phyloP scores from a whole-genome alignment of 2,797 vertebrate species.

The Mormyrops attenuatus region DNA sequence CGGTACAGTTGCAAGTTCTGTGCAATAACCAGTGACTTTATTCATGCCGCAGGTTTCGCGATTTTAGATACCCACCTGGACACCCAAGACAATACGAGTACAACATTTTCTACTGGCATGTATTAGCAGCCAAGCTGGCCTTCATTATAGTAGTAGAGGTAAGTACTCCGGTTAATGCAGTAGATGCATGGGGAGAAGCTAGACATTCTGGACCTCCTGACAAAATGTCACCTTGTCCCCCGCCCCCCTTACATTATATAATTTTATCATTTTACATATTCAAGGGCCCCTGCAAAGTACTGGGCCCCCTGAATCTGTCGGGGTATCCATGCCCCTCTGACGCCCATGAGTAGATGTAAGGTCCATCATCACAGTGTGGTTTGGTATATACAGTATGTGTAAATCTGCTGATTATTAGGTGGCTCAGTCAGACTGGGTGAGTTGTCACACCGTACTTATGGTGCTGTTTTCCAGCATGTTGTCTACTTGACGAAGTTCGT shows the following conservation, averaged over 20 bases:
- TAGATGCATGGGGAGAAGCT: background rate
- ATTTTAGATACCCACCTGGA: slow-evolving; percentile 81
- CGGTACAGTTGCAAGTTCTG: background rate
- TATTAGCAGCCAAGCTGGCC: slow-evolving; percentile 85
- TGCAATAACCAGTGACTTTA: background rate
- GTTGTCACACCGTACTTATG: background rate
- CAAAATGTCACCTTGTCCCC: background rate
- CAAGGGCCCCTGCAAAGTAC: background rate
- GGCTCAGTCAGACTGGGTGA: background rate
- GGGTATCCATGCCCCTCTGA: background rate
- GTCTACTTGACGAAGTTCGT: slow-evolving; percentile 87
- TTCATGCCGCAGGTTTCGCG: slow-evolving; percentile 72
- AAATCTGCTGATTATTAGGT: background rate
- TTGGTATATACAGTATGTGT: background rate
- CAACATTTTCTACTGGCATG: slow-evolving; percentile 85
- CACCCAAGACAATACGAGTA: slow-evolving; percentile 74
- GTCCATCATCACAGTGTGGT: background rate
- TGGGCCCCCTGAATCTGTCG: background rate
- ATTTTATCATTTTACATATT: background rate
- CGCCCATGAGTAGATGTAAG: background rate
- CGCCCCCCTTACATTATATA: background rate
- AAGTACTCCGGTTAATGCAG: slow-evolving; percentile 26
- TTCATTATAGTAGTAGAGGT: slow-evolving; percentile 93
- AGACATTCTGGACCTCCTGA: background rate
- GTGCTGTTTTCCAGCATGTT: slow-evolving; percentile 66